These are phyloP conservation scores for Phanerotoma sp. DNA, from an alignment of 2,888 invertebrate species.

Conservation along the genomic window DNA sequence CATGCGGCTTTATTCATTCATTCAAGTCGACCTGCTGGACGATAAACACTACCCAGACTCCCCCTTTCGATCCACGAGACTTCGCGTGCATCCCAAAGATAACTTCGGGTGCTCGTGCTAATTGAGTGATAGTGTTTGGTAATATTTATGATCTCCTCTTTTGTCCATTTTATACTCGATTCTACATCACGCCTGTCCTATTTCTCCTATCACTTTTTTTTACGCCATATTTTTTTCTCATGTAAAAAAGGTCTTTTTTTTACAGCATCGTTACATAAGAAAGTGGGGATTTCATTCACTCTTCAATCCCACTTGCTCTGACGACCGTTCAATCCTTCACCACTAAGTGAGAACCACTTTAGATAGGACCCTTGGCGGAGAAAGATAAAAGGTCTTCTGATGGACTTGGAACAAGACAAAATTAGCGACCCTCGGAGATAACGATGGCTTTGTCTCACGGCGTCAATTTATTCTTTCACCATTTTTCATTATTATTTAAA, in stretches of 20 bases:
- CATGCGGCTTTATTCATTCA: conserved; percentile 17
- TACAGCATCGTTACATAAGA: conserved; percentile 3
- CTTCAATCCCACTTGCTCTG: conserved; percentile 19
- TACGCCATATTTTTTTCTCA: conserved; percentile 5
- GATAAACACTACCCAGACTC: conserved; percentile 10
- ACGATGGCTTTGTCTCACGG: conserved; percentile 8
- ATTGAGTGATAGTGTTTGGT: conserved; percentile 47
- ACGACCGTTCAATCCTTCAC: conserved; percentile 31
- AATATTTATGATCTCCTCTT: conserved; percentile 38
- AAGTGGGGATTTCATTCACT: conserved; percentile 26
- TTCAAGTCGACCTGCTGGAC: conserved; percentile 10
- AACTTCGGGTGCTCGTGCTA: conserved; percentile 44
- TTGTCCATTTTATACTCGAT: conserved; percentile 31
- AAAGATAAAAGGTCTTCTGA: conserved; percentile 39
- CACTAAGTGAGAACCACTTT: conserved; percentile 37
- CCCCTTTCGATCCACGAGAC: conserved; percentile 14
- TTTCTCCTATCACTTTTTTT: conserved; percentile 5
- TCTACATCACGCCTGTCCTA: conserved; percentile 19
- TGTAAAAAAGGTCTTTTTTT: conserved; percentile 5
- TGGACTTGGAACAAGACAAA: conserved; percentile 46
- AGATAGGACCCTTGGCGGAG: conserved; percentile 36
- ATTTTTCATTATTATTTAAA: conserved; percentile 2
- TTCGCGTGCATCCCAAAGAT: conserved; percentile 43
- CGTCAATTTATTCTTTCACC: conserved; percentile 1
- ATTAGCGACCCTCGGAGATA: conserved; percentile 43